Percentiles rank a stretch among this genome's conserved stretches.
phyloP scores from a whole-genome alignment of 2,113 vertebrate genomes.

The Strix aluco region DNA sequence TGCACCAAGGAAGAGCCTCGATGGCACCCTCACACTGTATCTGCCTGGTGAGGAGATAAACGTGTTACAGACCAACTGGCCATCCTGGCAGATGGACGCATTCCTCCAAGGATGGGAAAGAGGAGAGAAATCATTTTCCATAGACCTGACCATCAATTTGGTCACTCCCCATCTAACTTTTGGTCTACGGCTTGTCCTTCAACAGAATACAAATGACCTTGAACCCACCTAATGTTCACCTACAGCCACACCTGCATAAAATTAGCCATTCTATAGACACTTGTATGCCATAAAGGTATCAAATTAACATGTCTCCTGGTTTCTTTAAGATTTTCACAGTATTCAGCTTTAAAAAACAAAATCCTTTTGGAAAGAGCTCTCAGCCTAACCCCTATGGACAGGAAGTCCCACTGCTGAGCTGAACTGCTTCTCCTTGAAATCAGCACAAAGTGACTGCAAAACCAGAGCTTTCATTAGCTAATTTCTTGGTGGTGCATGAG shows the following conservation, averaged over 20 bases:
- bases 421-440: background rate
- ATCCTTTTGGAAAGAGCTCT: background rate
- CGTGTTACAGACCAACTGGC: rapidly evolving
- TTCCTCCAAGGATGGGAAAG: background rate
- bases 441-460: background rate
- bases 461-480: background rate
- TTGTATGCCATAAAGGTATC: background rate
- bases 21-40: background rate
- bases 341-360: background rate
- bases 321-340: background rate
- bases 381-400: background rate
- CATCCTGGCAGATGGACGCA: background rate
- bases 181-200: background rate
- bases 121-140: background rate
- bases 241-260: background rate
- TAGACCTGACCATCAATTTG: background rate
- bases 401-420: background rate
- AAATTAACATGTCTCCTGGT: background rate
- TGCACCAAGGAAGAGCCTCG: background rate
- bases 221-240: background rate
- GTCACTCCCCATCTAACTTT: background rate
- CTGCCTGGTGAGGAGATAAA: background rate
- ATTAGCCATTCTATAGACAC: background rate
- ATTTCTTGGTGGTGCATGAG: background rate
- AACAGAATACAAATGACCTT: rapidly evolving